phyloP scores from a whole-genome alignment of 2,888 invertebrate genomes.

The Lottia gigantea region DNA sequence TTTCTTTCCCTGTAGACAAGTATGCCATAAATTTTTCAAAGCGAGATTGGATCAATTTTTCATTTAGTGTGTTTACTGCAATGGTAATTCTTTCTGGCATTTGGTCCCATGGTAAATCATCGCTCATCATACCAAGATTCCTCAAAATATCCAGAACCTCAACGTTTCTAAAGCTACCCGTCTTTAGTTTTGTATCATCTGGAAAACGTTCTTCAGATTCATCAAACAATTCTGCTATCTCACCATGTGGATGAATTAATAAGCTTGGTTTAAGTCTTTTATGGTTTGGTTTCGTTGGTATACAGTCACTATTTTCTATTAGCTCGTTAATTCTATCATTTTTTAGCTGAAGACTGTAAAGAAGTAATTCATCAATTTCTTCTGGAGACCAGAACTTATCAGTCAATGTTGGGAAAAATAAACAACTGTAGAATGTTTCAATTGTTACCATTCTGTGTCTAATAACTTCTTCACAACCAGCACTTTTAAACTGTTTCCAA shows the following conservation, averaged over 20 bases:
- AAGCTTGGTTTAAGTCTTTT: constrained; percentile 36
- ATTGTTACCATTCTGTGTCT: constrained; percentile 30
- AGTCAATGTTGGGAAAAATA: constrained; percentile 43
- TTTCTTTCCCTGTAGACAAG: constrained; percentile 7
- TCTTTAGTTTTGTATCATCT: constrained; percentile 11
- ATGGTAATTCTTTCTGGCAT: constrained; percentile 10
- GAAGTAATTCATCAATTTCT: constrained; percentile 5
- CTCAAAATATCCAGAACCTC: neutral
- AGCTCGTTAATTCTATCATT: constrained; percentile 9
- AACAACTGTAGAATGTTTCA: constrained; percentile 36
- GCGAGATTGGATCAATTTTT: neutral
- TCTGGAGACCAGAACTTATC: constrained; percentile 14
- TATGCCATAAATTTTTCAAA: constrained; percentile 13
- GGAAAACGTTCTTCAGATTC: constrained; percentile 48
- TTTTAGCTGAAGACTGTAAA: neutral
- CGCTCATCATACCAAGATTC: constrained; percentile 12
- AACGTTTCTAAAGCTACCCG: neutral
- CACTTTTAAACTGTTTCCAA: constrained; percentile 18
- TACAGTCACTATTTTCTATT: constrained; percentile 28
- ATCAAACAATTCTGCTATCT: constrained; percentile 38
- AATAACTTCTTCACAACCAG: constrained; percentile 19
- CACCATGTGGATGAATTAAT: constrained; percentile 42
- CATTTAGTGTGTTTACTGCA: neutral
- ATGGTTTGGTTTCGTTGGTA: constrained; percentile 44
- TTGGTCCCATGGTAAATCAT: constrained; percentile 4